Evolutionary conservation across 2,797 vertebrate genomes (phyloP).

Genomic region (Sebastolobus alascanus): DNA sequence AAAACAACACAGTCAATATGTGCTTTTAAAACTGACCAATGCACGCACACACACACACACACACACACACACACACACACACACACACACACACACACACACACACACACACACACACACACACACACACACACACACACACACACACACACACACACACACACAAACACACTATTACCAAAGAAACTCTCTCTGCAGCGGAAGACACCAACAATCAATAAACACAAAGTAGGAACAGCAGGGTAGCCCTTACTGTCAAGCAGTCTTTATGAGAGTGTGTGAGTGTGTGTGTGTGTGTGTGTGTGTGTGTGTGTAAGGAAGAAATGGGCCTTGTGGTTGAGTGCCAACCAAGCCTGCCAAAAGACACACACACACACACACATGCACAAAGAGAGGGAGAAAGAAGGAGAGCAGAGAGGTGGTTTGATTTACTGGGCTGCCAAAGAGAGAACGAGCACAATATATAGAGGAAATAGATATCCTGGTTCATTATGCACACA

Average conservation of each 20-base stretch:
- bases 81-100: background rate
- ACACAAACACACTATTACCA: slow-evolving; percentile 2
- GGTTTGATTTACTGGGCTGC: slow-evolving; percentile 65
- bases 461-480: slow-evolving; percentile 64
- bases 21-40: slow-evolving; percentile 16
- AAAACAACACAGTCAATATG: slow-evolving; percentile 13
- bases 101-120: background rate
- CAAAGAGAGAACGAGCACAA: slow-evolving; percentile 54
- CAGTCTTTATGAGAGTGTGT: slow-evolving; percentile 41
- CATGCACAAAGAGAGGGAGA: slow-evolving; percentile 38
- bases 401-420: slow-evolving; percentile 53
- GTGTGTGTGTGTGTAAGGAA: slow-evolving; percentile 33
- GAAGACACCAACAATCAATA: slow-evolving; percentile 68
- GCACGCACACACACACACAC: background rate
- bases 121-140: background rate
- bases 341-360: slow-evolving; percentile 70
- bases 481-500: slow-evolving; percentile 25
- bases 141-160: slow-evolving; percentile 3
- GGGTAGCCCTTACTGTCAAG: slow-evolving; percentile 69
- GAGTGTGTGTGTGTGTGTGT: background rate
- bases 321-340: slow-evolving; percentile 57
- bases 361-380: slow-evolving; percentile 48
- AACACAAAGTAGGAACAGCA: slow-evolving; percentile 67
- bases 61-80: slow-evolving; percentile 13
- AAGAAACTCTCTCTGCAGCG: slow-evolving; percentile 38